A percentile compares a stretch with the other conserved stretches of the same genome.
These are phyloP conservation scores for Diplosoma virens DNA, from an alignment of 23 tunicate species.

Conservation along the genomic window DNA sequence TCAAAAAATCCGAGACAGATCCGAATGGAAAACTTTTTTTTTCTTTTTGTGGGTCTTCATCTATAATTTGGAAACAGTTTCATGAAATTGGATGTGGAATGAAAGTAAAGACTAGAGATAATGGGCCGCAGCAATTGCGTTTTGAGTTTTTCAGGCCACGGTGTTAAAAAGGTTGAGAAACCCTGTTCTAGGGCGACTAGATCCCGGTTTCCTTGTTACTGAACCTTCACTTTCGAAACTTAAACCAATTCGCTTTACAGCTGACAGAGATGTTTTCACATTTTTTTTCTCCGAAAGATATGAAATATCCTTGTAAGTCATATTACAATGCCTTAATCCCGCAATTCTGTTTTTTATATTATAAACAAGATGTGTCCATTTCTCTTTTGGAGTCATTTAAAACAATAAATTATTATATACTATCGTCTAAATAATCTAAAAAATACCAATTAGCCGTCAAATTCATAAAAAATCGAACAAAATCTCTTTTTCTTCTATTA, in stretches of 20 bases:
- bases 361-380: neutral
- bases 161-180: no score
- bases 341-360: neutral
- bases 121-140: no score
- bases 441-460: neutral
- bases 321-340: neutral
- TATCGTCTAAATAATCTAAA: neutral
- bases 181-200: neutral
- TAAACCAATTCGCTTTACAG: neutral
- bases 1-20: no score
- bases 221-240: neutral
- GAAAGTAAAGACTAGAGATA: no score
- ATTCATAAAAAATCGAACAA: no score
- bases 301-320: neutral
- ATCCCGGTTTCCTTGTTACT: neutral
- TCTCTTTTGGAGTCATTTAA: neutral
- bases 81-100: no score
- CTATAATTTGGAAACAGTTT: no score
- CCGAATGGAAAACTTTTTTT: no score
- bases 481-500: no score
- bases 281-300: neutral
- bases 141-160: no score
- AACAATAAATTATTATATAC: neutral
- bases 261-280: neutral
- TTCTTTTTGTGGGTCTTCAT: no score